Conservation (phyloP, 2,888 invertebrate species). For the Anarsia innoxiella region DNA sequence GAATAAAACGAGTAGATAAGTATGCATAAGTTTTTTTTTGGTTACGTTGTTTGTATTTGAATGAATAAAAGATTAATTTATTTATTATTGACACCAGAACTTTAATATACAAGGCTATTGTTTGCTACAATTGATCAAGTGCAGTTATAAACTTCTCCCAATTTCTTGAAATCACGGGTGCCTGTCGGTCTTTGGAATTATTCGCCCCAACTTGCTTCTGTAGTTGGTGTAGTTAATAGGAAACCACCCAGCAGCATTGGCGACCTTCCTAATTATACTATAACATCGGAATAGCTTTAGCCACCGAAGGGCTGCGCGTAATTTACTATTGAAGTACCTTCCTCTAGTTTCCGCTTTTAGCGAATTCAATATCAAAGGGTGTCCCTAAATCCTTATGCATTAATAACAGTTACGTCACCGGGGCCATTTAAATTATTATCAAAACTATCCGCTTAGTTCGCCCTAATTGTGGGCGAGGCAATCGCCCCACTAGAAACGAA, state of each 20-base stretch:
- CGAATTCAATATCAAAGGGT: conserved; percentile 63
- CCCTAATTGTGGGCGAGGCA: conserved; percentile 49
- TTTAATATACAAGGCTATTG: too few species aligned
- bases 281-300: conserved; percentile 51
- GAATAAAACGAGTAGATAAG: too few species aligned
- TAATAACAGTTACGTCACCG: conserved; percentile 49
- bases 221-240: conserved; percentile 19
- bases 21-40: conserved; percentile 49
- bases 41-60: too few species aligned
- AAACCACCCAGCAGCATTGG: conserved; percentile 29
- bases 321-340: conserved; percentile 44
- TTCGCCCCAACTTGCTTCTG: conserved; percentile 20
- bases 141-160: too few species aligned
- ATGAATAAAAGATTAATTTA: too few species aligned
- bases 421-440: conserved; percentile 60
- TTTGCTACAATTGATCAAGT: too few species aligned
- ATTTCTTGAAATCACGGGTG: too few species aligned
- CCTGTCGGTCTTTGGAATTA: conserved; percentile 24
- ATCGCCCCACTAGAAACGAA: conserved; percentile 33
- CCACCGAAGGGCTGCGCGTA: conserved; percentile 42
- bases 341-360: conserved; percentile 43
- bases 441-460: conserved; percentile 53
- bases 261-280: conserved; percentile 46
- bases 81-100: too few species aligned
- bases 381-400: conserved; percentile 39